Base-by-base conservation (phyloP, 2,113 vertebrate genomes). In the Corythaixoides concolor region DNA sequence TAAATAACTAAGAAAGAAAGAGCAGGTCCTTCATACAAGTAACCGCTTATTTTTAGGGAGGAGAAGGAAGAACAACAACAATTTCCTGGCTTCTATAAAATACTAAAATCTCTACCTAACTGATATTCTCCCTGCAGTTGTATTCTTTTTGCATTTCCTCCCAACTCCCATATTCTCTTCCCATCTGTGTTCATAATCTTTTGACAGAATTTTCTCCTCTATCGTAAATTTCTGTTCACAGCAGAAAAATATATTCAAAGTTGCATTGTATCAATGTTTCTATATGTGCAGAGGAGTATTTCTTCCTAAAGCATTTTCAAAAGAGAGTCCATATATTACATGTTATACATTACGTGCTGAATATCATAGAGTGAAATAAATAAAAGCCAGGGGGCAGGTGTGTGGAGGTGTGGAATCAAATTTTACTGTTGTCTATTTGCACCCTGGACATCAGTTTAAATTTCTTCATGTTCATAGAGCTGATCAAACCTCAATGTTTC, bases 1-100 rank as follows among this genome's bases (percentile, higher is more conserved):
- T 35, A 84, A 72, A 63, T 8, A 68, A 49, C 17, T 59, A 37
- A 32, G 15, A 49, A 47, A 55, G 5, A 62, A 80, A 68, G 23
- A 69, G 23, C 7, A 28, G 32, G 8, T 33, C 58, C 41, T 73
- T 76, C 37, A 43, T 11, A 72, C 39, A 88, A 49, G 6, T 12
- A 45, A 8, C 3, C 58, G 5, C 0, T 3, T 39, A 56, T 45
- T 52, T 58, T 55, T 22, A 30, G 8, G 6, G 5, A 1, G 0
- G 27, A 45, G 2, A 6, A 16, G 2, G 15, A 11, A 70, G 12
- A 72, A 55, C 5, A 72, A 9, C 2, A 3, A 26, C 3, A 49
- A 30, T 59, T 83, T 63, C 0, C 24, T 64, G 6, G 8, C 8
- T 50, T 83, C 56, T 59, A 11, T 15, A 26, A 87, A 69, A 77